Percentiles rank a stretch among this genome's conserved stretches.
Evolutionary conservation across 2,113 vertebrate species (phyloP).

Genomic region (Sciurus niger): DNA sequence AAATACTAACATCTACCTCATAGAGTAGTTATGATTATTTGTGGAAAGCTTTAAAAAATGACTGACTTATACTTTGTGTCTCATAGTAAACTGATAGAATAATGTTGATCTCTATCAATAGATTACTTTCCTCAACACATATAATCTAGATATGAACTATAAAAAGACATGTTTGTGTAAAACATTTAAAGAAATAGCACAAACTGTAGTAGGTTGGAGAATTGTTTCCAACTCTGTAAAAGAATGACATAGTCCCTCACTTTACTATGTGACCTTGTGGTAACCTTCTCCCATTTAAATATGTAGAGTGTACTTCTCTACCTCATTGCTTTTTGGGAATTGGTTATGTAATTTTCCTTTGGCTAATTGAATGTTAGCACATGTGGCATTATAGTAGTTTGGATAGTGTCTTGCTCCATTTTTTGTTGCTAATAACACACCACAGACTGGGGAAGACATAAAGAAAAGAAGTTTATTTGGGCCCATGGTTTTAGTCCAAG

Average conservation of each 20-base stretch:
- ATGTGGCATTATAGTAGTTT: neutral
- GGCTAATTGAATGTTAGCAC: neutral
- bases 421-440: neutral
- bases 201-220: neutral
- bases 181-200: neutral
- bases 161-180: neutral
- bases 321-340: neutral
- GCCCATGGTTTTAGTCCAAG: neutral
- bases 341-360: slow-evolving; percentile 43
- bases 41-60: slow-evolving; percentile 5
- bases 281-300: neutral
- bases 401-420: neutral
- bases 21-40: neutral
- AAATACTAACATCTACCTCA: neutral
- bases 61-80: slow-evolving; percentile 5
- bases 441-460: neutral
- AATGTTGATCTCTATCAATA: neutral
- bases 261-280: slow-evolving; percentile 41
- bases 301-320: neutral
- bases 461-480: neutral
- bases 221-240: slow-evolving; percentile 16
- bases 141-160: neutral
- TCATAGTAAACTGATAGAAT: slow-evolving; percentile 2
- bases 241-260: neutral
- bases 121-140: neutral